phyloP scores from a whole-genome alignment of 2,797 vertebrate species.

The Sardinella longiceps region DNA sequence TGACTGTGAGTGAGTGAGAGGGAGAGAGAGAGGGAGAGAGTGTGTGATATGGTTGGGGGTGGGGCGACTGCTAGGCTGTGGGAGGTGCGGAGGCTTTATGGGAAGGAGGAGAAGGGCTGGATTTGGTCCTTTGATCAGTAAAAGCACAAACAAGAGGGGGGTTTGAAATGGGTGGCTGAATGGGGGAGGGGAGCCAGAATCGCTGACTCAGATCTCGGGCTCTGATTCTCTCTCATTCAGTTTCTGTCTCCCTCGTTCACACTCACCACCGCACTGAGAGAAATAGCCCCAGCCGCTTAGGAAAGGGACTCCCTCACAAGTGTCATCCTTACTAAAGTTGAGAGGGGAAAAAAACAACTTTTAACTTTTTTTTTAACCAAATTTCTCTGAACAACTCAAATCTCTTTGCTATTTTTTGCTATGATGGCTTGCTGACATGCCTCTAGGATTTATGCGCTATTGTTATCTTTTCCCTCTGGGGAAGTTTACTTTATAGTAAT shows the following conservation, averaged over 20 bases:
- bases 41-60: conserved; percentile 53
- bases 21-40: background rate
- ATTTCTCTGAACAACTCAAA: background rate
- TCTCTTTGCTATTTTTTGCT: background rate
- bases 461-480: background rate
- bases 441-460: background rate
- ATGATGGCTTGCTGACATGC: background rate
- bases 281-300: background rate
- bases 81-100: conserved; percentile 59
- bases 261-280: background rate
- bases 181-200: conserved; percentile 69
- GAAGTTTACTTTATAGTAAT: conserved; percentile 4
- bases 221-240: conserved; percentile 38
- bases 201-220: conserved; percentile 82
- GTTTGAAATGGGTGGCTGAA: conserved; percentile 85
- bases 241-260: background rate
- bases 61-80: conserved; percentile 61
- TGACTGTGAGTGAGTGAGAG: conserved; percentile 56
- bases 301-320: background rate
- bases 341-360: background rate
- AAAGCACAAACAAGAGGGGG: conserved; percentile 88
- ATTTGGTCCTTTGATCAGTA: conserved; percentile 91
- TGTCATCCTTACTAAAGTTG: background rate
- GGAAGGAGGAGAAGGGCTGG: conserved; percentile 60
- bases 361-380: too few relatives aligned